Base-by-base conservation (phyloP, 2,113 vertebrate genomes). In the Misgurnus anguillicaudatus region DNA sequence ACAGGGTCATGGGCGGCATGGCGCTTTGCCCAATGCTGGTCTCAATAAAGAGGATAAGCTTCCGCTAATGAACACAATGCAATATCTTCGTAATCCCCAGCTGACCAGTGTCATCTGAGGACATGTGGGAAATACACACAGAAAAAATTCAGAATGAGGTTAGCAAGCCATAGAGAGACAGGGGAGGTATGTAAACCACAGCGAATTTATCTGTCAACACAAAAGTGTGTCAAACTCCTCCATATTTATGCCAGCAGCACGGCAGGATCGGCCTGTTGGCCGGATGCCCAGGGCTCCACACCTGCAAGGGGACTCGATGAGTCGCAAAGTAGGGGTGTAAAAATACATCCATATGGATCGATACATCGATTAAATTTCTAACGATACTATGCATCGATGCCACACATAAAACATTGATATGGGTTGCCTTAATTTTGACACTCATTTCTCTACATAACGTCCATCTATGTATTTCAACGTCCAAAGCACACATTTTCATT, bases 1-100 rank as follows among this genome's bases (percentile, higher is more conserved):
- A 19, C 16, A 19, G 36, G 60, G 48, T 80, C 48, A 45, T 17
- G 19, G 17, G 45, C 64, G 67, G 38, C 58, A 48, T 51, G 57
- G 67, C 68, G 9, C 19, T 72, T 55, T 42, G 45, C 68, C 68
- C 39, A 55, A 79, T n/a, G 31, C 48, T 74, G 70, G 78, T 74
- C 69, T 74, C 78, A 74, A 74, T 73, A 55, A 80, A 80, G 62
- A 80, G 39, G 48, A 58, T 80, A 66, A 65, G 63, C 21, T 60
- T 19, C 19, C 38, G 41, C 58, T 75, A 80, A 80, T 77, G 68
- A 77, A 71, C 47, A 55, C 62, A 68, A 76, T 57, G 68, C 66
- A 67, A 62, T 61, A 66, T 83, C 45, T 31, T 13, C 8, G 8
- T 80, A 67, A 75, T 80, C 39, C 51, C 71, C 63, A 80, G 55